Base-by-base conservation (phyloP, 2,113 vertebrate species). In the Platanista minor region DNA sequence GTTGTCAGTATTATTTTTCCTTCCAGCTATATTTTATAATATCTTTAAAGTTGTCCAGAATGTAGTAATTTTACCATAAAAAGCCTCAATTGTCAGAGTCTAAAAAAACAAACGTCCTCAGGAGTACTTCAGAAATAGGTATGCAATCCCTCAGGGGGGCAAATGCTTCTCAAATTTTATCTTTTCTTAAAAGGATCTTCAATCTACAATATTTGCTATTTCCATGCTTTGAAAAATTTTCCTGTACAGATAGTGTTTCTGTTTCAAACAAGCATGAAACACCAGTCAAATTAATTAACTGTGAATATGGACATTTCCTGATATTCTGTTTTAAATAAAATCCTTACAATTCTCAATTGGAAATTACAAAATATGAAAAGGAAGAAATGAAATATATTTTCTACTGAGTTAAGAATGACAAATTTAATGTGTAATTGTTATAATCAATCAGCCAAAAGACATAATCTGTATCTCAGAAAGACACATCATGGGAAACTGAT, bases 331-430 rank as follows among this genome's bases (percentile, higher is more conserved):
- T 39, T 8, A 89, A 93, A 81, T 90, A 69, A 67, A 97, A 95
- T 61, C 25, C 31, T 91, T 93, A 36, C 14, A 67, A 3, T 83
- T 91, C 57, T 91, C 91, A 97, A 91, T 64, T 39, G 3, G 54
- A 95, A 84, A 90, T 66, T 91, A 39, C 57, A 94, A 96, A 96
- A 87, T 77, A n/a, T 75, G 39, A 93, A 83, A 91, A 92, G 10
- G 88, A 93, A 67, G 43, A 97, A 97, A 78, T 96, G 5, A 84
- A 97, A 89, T 94, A 43, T 97, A 81, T 98, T 97, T 98, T 97
- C 91, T 96, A 67, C 93, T 87, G 36, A 67, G 33, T 49, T 98
- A 84, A 95, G 74, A 97, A 96, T 80, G 82, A 64, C 93, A 97
- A 54, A 83, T 92, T 93, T 77, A 91, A 96, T 9, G 29, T 88